Evolutionary conservation across 2,797 vertebrate species (phyloP).

Genomic region (Etheostoma perlongum): DNA sequence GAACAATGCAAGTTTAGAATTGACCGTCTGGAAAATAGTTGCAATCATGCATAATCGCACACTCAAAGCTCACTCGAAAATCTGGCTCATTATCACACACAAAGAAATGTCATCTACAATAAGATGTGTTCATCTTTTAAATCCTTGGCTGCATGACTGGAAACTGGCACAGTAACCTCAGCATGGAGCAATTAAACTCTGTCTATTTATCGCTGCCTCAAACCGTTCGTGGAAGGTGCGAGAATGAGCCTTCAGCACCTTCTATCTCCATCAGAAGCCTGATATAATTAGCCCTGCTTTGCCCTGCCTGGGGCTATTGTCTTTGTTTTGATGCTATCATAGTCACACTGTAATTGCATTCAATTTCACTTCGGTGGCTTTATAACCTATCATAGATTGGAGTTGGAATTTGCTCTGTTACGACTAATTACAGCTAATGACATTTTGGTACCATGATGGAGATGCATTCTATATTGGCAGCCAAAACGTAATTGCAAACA

Average conservation of each 20-base stretch:
- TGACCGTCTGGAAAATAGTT: slow-evolving; percentile 26
- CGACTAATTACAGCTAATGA: slow-evolving; percentile 60
- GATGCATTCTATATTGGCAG: background rate
- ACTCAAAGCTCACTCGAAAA: slow-evolving; percentile 23
- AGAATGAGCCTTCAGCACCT: slow-evolving; percentile 58
- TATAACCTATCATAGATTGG: slow-evolving; percentile 62
- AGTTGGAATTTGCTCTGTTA: slow-evolving; percentile 51
- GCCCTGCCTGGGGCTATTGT: slow-evolving; percentile 70
- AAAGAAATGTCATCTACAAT: slow-evolving; percentile 53
- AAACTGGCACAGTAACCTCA: slow-evolving; percentile 56
- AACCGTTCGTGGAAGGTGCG: slow-evolving; percentile 47
- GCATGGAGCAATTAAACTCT: slow-evolving; percentile 66
- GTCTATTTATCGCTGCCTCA: slow-evolving; percentile 60
- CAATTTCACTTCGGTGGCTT: slow-evolving; percentile 61
- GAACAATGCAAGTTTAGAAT: slow-evolving; percentile 29
- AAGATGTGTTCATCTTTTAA: slow-evolving; percentile 22
- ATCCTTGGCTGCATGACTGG: slow-evolving; percentile 29
- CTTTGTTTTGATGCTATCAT: slow-evolving; percentile 77
- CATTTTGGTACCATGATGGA: slow-evolving; percentile 24
- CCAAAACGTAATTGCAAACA: background rate
- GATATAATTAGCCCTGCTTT: slow-evolving; percentile 75
- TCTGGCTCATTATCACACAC: slow-evolving; percentile 49
- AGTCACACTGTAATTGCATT: slow-evolving; percentile 71
- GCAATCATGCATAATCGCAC: slow-evolving; percentile 10
- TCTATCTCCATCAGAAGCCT: slow-evolving; percentile 62